Evolutionary conservation across 2,888 invertebrate genomes (phyloP), one percentile per base, ranked within the genome.

Genomic region (Drosophila formosana): DNA sequence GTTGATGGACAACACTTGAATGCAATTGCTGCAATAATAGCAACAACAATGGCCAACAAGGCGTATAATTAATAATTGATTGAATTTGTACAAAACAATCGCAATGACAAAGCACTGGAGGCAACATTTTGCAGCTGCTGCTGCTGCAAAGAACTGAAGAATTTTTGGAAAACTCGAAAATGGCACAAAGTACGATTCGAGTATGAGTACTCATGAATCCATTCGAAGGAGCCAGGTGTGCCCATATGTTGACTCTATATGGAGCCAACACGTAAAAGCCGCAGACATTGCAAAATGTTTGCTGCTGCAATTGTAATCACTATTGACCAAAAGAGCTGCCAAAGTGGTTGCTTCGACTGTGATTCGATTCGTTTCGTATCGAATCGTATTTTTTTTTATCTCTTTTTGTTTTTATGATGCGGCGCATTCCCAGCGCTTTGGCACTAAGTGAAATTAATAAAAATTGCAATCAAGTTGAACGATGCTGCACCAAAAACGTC

Each of bases 51-150:
- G 6, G 39, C 3, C 77, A 89, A 88, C 77, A 69, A 88, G 87
- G 72, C 85, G 74, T 89, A 52, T 84, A 89, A 90, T 86, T 86
- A 86, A 84, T 87, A 90, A 89, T 89, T 87, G 90, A 90, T 86
- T 81, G 82, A 71, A 74, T 72, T 78, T 45, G 26, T 55, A 50
- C 49, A 63, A 72, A 75, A 74, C 82, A 85, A 71, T 64, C 30
- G 18, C 69, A 72, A 62, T 80, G 75, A 75, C 75, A 77, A 65
- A 61, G 66, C 75, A 66, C 53, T 63, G 47, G 55, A 61, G 51
- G 67, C 74, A 57, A 37, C 9, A 51, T 37, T 6, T 11, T 30
- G 28, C 18, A 41, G 37, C 60, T 64, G 50, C 37, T 52, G 52
- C 75, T 66, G 70, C 60, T 67, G 66, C 63, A 50, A 57, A 77